phyloP scores from a whole-genome alignment of 2,888 invertebrate species.

The Eupithecia exiguata region DNA sequence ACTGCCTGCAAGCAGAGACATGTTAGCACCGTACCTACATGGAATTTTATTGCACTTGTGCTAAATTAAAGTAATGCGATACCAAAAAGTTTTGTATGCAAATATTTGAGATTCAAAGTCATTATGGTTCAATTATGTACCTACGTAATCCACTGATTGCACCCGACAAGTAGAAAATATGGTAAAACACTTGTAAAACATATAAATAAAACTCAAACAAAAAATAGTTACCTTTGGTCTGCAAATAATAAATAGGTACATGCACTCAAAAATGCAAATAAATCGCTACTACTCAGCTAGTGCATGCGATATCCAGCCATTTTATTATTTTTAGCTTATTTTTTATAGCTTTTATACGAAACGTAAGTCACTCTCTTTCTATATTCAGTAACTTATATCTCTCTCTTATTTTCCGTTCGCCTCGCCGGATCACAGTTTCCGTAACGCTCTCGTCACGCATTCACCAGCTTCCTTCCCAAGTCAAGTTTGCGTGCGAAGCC shows the following conservation, averaged over 20 bases:
- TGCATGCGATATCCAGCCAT: too few species aligned
- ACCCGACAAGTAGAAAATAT: slow-evolving; percentile 30
- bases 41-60: not conserved
- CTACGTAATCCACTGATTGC: not conserved
- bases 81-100: slow-evolving; percentile 20
- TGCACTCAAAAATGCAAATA: not conserved
- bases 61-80: not conserved
- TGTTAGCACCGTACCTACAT: slow-evolving; percentile 20
- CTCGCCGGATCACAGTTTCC: too few species aligned
- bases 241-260: slow-evolving; percentile 5
- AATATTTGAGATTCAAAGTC: slow-evolving; percentile 13
- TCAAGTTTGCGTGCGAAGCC: too few species aligned
- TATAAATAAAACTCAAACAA: not conserved
- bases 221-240: not conserved
- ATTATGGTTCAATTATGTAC: not conserved
- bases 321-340: too few species aligned
- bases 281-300: not conserved
- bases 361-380: too few species aligned
- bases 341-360: too few species aligned
- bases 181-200: not conserved
- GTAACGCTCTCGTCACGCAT: too few species aligned
- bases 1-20: slow-evolving; percentile 45
- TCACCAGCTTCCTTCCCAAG: too few species aligned
- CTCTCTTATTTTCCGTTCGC: too few species aligned
- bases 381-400: too few species aligned